Evolutionary conservation across 2,797 vertebrate genomes (phyloP), one percentile per base, ranked within the genome.

Genomic region (Takifugu ocellatus): DNA sequence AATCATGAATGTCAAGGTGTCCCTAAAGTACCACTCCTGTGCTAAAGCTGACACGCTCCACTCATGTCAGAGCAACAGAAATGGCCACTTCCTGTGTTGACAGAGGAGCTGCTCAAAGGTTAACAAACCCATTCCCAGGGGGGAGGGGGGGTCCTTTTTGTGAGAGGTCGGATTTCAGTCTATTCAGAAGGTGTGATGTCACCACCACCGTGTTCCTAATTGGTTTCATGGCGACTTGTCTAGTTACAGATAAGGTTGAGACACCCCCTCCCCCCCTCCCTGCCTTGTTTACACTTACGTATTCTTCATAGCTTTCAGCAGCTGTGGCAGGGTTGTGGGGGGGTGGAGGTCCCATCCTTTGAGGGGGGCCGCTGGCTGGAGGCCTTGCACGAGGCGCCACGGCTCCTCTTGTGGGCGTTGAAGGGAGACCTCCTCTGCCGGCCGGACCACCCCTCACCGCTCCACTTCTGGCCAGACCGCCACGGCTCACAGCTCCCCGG

Each of bases 261-360:
- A 21, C 21, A 21, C 21, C 21, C 21, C 21, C 21, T 1, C 17
- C 17, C 21, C 21, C 21, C 21, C 21, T 21, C 36, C 36, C 36
- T 2, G 36, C 36, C 7, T 39, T n/a, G 56, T n/a, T 5, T 51
- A 29, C 49, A 77, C 96, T 92, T 87, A 97, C 96, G 61, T 98
- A 99, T 83, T 98, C 95, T 52, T 98, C 96, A 0, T 98, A 98
- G 62, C 89, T 84, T 51, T 97, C 91, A 0, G 70, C 70, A 0
- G 68, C 77, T 17, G 93, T 82, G 14, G 67, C 63, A 2, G 94
- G 90, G 2, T 91, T 90, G 17, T 90, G 92, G 16, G 84, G 52
- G 3, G 84, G 78, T 1, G 85, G 82, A 12, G 88, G 89, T 0
- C 77, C 91, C 92, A 97, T 98, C 77, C 96, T 94, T 81, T 94